Conservation (phyloP, 1,140 invertebrate species). For the Nephila pilipes region DNA sequence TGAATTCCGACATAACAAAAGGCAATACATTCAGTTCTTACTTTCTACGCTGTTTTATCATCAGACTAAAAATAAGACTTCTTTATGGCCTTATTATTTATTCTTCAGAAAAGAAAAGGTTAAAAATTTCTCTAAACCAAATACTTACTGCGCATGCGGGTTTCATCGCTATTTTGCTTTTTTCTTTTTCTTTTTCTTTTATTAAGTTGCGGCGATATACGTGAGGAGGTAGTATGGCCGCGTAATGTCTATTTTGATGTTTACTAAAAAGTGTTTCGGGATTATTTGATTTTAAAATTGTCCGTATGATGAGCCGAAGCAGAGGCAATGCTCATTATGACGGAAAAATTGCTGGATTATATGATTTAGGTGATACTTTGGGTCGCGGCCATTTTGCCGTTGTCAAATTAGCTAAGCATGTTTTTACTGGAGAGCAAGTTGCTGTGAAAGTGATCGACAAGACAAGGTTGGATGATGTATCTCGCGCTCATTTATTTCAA, state of each 20-base stretch:
- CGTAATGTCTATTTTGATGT: conserved; percentile 60
- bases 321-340: conserved; percentile 81
- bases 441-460: conserved; percentile 96
- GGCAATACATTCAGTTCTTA: conserved; percentile 3
- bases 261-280: not conserved
- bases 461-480: conserved; percentile 97
- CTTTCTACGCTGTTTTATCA: not conserved
- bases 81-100: conserved; percentile 36
- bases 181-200: conserved; percentile 44
- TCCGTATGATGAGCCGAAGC: conserved; percentile 71
- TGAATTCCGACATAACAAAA: conserved; percentile 24
- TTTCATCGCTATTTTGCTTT: conserved; percentile 21
- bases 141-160: conserved; percentile 24
- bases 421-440: conserved; percentile 93
- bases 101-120: conserved; percentile 1
- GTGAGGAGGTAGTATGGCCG: conserved; percentile 11
- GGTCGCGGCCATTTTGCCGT: conserved; percentile 98
- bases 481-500: conserved; percentile 95
- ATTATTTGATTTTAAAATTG: conserved; percentile 52
- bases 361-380: conserved; percentile 96
- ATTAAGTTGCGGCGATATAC: conserved; percentile 42
- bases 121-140: conserved; percentile 37
- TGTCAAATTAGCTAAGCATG: conserved; percentile 98
- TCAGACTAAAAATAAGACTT: conserved; percentile 40
- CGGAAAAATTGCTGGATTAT: conserved; percentile 96